Base-by-base conservation (phyloP, 1,140 invertebrate species). In the Nasonia giraulti region DNA sequence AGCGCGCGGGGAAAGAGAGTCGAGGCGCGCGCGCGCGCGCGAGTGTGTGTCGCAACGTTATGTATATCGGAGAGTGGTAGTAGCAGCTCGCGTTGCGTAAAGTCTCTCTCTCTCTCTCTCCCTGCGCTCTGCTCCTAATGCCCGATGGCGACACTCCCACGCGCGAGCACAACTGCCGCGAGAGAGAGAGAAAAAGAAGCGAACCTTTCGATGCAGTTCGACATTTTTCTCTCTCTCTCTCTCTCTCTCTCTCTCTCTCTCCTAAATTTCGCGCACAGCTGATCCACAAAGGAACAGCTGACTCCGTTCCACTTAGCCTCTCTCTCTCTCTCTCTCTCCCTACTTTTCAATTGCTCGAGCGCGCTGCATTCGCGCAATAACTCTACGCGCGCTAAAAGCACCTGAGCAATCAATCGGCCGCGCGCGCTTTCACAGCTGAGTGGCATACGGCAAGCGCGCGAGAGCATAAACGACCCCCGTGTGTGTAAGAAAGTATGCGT, bases 211-310 rank as follows among this genome's bases (percentile, higher is more conserved):
- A 66, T 50, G 6, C n/a, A 0, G 37, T 27, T 27, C 6, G 37
- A 4, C 74, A 23, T 23, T n/a, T n/a, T 20, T 76, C n/a, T 11
- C 44, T n/a, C 40, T 66, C 62, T 17, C 33, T 37, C 33, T 66
- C 62, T 17, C 33, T 37, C 33, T 11, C 44, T n/a, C 40, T 76
- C n/a, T 11, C 44, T n/a, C 40, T 66, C 62, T 17, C 33, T 37
- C 33, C 33, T 20, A n/a, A n/a, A 66, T 66, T n/a, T 7, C 14
- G 14, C 62, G 14, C 62, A 23, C 85, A 86, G 86, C 83, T 84
- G 40, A 85, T 84, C 83, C 83, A 4, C 80, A 74, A 83, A 80
- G 10, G 0, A 78, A 33, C 71, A 82, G 87, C 85, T 76, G 75
- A 47, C 44, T 76, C 27, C 27, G 40, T 44, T 44, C 40, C 40